These are phyloP conservation scores for Astreopora myriophthalma DNA, from an alignment of 64 coral and sea anemone genomes.

Conservation along the genomic window DNA sequence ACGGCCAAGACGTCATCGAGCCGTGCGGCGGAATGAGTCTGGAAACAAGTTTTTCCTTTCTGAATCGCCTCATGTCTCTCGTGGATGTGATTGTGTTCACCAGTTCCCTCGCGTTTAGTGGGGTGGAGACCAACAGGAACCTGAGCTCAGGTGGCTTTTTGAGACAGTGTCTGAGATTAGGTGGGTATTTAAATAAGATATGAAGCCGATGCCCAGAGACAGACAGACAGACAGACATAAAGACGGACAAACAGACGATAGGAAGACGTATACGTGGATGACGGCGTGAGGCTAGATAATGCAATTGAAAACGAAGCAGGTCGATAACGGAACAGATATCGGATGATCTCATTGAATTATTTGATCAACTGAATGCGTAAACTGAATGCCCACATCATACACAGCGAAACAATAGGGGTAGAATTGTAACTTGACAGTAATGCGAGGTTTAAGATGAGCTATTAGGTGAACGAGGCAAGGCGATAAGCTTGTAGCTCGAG, in stretches of 20 bases:
- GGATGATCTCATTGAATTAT: no score
- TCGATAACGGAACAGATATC: no score
- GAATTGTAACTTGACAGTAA: no score
- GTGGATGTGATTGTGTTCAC: slow-evolving; percentile 98
- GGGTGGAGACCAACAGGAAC: slow-evolving; percentile 90
- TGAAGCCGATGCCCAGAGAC: neutral
- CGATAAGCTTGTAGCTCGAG: no score
- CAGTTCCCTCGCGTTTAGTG: slow-evolving; percentile 93
- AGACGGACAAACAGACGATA: neutral
- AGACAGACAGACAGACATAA: neutral
- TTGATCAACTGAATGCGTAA: no score
- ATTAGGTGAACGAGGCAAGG: no score
- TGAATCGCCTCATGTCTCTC: slow-evolving; percentile 94
- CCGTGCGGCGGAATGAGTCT: slow-evolving; percentile 96
- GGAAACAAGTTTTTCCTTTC: slow-evolving; percentile 96
- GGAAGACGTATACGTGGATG: no score
- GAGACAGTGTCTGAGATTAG: slow-evolving; percentile 93
- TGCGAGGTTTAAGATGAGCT: no score
- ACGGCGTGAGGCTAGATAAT: no score
- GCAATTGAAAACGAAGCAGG: no score
- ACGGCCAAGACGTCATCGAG: slow-evolving; percentile 96
- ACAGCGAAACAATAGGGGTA: no score
- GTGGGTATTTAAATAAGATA: slow-evolving; percentile 33
- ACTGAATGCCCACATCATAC: no score
- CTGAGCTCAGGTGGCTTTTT: slow-evolving; percentile 94